Base-by-base conservation (phyloP, 1,140 invertebrate genomes). In the Grapholita molesta region DNA sequence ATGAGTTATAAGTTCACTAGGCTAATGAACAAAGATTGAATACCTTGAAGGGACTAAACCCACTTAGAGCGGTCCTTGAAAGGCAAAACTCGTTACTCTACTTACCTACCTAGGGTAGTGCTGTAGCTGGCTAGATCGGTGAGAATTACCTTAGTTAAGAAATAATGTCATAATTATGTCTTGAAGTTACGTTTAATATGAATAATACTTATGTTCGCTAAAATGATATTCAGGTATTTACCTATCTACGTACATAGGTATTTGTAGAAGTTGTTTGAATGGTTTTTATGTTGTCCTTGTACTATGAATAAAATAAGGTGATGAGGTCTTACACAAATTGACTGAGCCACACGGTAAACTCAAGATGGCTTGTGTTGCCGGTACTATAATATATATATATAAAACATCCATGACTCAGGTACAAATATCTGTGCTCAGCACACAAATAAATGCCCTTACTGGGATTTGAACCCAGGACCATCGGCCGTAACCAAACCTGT, bases 11-110 rank as follows among this genome's bases (percentile, higher is more conserved):
- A 66, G 18, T 38, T 66, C 9, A 35, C 9, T 42, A 66, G 32
- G 35, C 35, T 42, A 66, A 66, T 35, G 23, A 42, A 66, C 21
- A 66, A 66, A 42, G 64, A 35, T 66, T 66, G 32, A 66, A 66
- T 35, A 42, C 15, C 32, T 9, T 33, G 21, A 66, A 42, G 23
- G 32, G 64, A 25, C 30, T 18, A 15, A n/a, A 5, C 64, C 64
- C 32, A 66, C 64, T 42, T 15, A n/a, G 2, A 30, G n/a, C 24
- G 21, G 55, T 61, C 55, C 55, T 61, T 61, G 55, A 61, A 61
- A 32, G 55, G 55, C 24, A 30, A 61, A 61, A 61, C 55, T 61
- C 55, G 55, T 61, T 61, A 61, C 53, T n/a, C 55, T 61, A 61
- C 24, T 25, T 61, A 61, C 55, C 6, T n/a, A n/a, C n/a, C n/a